A percentile compares a stretch with the other conserved stretches of the same genome.
These are phyloP conservation scores for Planococcus citri DNA, from an alignment of 1,140 invertebrate genomes.

Conservation along the genomic window DNA sequence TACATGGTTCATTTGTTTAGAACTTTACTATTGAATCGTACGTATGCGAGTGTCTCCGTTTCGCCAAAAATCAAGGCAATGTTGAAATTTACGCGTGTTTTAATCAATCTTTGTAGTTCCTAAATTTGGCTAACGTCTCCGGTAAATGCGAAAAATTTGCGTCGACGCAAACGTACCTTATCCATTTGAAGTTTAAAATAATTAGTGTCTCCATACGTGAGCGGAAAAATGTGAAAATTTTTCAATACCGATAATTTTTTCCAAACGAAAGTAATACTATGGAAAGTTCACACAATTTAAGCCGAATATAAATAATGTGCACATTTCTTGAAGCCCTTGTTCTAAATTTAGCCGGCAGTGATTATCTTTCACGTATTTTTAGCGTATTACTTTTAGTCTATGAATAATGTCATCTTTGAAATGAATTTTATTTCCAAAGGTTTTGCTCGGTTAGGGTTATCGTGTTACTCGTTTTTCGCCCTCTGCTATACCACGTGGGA, in stretches of 20 bases:
- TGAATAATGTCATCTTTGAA: neutral
- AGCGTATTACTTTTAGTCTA: slow-evolving; percentile 11
- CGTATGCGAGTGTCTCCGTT: no score
- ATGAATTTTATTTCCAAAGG: no score
- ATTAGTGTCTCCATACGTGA: no score
- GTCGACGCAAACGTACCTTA: neutral
- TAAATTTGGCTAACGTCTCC: neutral
- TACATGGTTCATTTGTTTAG: no score
- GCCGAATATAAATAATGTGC: slow-evolving; percentile 5
- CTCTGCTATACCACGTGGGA: no score
- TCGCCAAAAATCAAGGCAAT: neutral
- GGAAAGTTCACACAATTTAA: neutral
- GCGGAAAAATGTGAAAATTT: no score
- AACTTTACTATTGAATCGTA: no score
- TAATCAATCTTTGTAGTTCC: neutral
- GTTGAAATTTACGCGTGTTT: neutral
- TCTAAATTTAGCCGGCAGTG: slow-evolving; percentile 8
- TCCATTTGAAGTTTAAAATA: no score
- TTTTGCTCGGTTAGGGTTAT: no score
- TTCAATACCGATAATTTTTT: no score
- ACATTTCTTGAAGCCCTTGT: slow-evolving; percentile 10
- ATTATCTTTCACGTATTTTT: slow-evolving; percentile 20
- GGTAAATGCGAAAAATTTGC: neutral
- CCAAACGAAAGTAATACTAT: no score
- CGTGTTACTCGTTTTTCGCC: no score